Percentiles rank a stretch among this genome's conserved stretches.
Conservation (phyloP, 1,140 invertebrate species). For the Macrotrachela quadricornifera region DNA sequence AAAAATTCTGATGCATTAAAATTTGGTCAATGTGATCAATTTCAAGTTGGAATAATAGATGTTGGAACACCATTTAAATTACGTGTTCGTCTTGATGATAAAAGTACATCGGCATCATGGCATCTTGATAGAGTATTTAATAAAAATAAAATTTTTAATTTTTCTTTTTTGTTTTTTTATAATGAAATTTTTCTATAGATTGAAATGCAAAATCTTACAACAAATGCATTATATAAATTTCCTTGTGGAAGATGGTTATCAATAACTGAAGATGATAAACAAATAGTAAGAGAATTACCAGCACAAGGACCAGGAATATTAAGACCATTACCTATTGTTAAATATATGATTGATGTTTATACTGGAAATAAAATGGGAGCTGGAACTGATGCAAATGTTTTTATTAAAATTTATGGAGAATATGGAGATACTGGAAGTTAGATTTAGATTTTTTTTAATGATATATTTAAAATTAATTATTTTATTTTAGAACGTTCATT, state of each 20-base stretch:
- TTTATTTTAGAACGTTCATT: conserved; percentile 8
- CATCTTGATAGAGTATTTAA: conserved; percentile 21
- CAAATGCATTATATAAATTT: conserved; percentile 22
- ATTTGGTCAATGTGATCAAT: conserved; percentile 20
- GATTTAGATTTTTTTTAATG: neutral
- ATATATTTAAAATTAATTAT: neutral
- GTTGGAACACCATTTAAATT: conserved; percentile 27
- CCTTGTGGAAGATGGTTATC: conserved; percentile 26
- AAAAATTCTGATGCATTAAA: conserved; percentile 20
- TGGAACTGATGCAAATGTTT: conserved; percentile 27
- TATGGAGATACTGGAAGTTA: conserved; percentile 24
- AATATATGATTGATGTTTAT: conserved; percentile 20
- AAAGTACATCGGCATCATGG: conserved; percentile 20
- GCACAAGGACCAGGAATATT: conserved; percentile 21
- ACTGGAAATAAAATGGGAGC: conserved; percentile 19
- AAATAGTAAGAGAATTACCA: conserved; percentile 26
- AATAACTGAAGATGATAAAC: conserved; percentile 24
- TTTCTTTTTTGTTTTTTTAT: too few relatives aligned
- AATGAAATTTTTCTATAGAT: conserved; percentile 11
- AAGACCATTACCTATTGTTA: conserved; percentile 16
- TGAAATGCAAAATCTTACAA: conserved; percentile 22
- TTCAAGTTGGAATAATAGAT: conserved; percentile 19
- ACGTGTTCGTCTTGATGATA: conserved; percentile 26
- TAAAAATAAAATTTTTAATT: too few relatives aligned
- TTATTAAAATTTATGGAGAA: conserved; percentile 21